Evolutionary conservation across 2,888 invertebrate genomes (phyloP), one percentile per base, ranked within the genome.

Genomic region (Cosmopolites sordidus): DNA sequence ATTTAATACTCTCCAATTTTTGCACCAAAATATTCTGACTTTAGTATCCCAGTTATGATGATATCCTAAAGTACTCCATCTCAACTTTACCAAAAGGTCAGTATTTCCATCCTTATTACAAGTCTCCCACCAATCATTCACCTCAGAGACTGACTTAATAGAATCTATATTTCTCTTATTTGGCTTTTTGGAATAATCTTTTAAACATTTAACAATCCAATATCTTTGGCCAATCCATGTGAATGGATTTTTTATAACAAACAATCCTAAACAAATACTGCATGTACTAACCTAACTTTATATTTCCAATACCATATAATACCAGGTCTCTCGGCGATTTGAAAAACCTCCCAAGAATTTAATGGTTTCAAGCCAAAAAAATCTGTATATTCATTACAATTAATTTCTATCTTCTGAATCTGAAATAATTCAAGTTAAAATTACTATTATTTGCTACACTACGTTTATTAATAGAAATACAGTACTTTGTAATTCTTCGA

Each of bases 31-130:
- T 40, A 38, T 9, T 14, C 11, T 9, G 76, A 87, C 84, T 80
- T 98, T 99, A 48, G 92, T 89, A 66, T 94, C 86, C 98, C 99
- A 99, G 72, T 99, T 86, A 74, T 99, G 96, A 75, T 99, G 98
- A 71, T 96, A 97, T 11, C 99, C 99, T 29, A 98, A 74, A 0
- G 98, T 99, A 1, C 89, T 83, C 99, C 99, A 99, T 64, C 98
- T 78, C 63, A 99, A 70, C 65, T 82, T 81, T 41, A 77, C 69
- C 27, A 73, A 53, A n/a, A 78, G 60, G 16, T 63, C 60, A 51
- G 60, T 60, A 56, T 67, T 63, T 30, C 58, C 59, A 41, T 70
- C 59, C 18, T 66, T 65, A 69, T 76, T 72, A 67, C 81, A 79
- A 59, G 76, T 73, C 60, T 79, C 76, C 89, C 89, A 83, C 89